Evolutionary conservation across 2,797 vertebrate genomes (phyloP), one percentile per base, ranked within the genome.

Genomic region (Sitta carolinensis): DNA sequence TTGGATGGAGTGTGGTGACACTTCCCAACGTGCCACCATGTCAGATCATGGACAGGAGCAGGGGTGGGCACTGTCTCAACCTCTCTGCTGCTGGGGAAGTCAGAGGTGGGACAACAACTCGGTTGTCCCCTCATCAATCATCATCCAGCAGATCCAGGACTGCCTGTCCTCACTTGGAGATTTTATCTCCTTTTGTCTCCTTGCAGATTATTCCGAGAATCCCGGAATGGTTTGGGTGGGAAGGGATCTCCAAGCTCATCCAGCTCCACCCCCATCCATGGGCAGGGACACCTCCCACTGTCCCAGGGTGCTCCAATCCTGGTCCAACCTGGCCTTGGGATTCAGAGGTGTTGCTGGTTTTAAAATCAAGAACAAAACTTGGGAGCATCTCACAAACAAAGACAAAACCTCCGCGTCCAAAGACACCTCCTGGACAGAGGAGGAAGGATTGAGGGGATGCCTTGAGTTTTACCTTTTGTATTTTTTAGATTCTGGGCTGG

Each of bases 51-150:
- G 0, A 19, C 11, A 27, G 38, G 19, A 38, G 3, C 11, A 16
- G n/a, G n/a, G n/a, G n/a, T n/a, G n/a, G n/a, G n/a, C n/a, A n/a
- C n/a, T n/a, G n/a, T n/a, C n/a, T n/a, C n/a, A n/a, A n/a, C n/a
- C n/a, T n/a, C n/a, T n/a, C n/a, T n/a, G n/a, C n/a, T 16, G 3
- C 3, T 45, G 38, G 52, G 0, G 4, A 11, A 29, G 22, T 0
- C 30, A 45, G 14, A 5, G 42, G 43, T 0, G 45, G 55, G 9
- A 11, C 64, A 38, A 16, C 6, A 25, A 6, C 12, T 17, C 11
- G 3, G 4, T 5, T 13, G 18, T 13, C 54, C 52, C 27, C 27
- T 18, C 59, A 48, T 20, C 72, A 52, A 29, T 6, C 25, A 75
- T 11, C 47, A 61, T 9, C 54, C 61, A 66, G 18, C 26, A 66